A percentile compares a stretch with the other conserved stretches of the same genome.
These are phyloP conservation scores for Caradrina kadenii DNA, from an alignment of 2,888 invertebrate genomes.

Conservation along the genomic window DNA sequence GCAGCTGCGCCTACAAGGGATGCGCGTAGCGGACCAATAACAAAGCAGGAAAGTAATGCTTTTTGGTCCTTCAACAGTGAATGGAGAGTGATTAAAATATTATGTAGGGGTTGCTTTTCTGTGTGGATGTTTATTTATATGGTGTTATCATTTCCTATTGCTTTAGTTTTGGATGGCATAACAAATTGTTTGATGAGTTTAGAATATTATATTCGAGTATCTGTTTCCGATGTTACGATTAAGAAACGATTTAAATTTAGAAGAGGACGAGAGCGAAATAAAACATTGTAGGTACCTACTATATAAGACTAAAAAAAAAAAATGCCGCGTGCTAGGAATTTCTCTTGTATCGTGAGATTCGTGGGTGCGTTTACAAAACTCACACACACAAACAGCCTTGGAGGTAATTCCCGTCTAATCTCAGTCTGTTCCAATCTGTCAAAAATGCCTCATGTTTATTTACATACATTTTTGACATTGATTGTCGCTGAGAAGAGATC, in stretches of 20 bases:
- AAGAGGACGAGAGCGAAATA: background rate
- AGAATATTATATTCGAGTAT: constrained; percentile 17
- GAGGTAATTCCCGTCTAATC: too few relatives aligned
- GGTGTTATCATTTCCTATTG: constrained; percentile 60
- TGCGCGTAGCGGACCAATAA: constrained; percentile 68
- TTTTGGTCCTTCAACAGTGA: constrained; percentile 45
- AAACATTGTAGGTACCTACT: too few relatives aligned
- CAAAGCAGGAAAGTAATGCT: constrained; percentile 54
- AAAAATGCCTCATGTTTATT: too few relatives aligned
- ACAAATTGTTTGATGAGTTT: constrained; percentile 40
- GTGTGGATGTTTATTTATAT: constrained; percentile 56
- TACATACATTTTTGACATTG: too few relatives aligned
- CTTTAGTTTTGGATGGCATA: constrained; percentile 33
- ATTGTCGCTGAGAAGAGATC: too few relatives aligned
- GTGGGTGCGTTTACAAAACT: too few relatives aligned
- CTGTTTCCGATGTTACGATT: constrained; percentile 25
- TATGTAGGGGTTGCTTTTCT: constrained; percentile 60
- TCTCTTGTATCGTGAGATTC: too few relatives aligned
- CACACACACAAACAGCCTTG: too few relatives aligned
- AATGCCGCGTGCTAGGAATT: too few relatives aligned
- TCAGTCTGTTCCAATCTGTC: too few relatives aligned
- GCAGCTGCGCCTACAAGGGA: constrained; percentile 83
- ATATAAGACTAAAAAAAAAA: too few relatives aligned
- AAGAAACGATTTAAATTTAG: background rate
- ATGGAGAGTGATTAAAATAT: constrained; percentile 53